Evolutionary conservation across 1,140 invertebrate species (phyloP).

Genomic region (Tenebrio molitor): DNA sequence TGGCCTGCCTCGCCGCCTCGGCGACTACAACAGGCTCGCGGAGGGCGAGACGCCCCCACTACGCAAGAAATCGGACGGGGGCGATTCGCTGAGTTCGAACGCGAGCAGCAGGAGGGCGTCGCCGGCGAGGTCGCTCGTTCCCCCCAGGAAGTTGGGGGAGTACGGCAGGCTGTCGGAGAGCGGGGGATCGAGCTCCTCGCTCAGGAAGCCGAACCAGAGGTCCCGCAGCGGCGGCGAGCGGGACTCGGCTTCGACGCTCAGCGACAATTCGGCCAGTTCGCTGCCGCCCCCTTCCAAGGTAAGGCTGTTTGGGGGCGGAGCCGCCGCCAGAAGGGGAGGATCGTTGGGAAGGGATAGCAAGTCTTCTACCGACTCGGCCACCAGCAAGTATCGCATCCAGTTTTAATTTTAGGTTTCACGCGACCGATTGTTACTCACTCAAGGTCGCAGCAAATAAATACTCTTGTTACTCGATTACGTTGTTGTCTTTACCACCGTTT

Average conservation of each 20-base stretch:
- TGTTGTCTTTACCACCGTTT: slow-evolving; percentile 1
- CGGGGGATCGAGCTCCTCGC: slow-evolving; percentile 65
- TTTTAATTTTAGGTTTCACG: slow-evolving; percentile 66
- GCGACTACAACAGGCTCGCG: slow-evolving; percentile 71
- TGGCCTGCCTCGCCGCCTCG: slow-evolving; percentile 68
- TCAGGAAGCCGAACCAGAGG: slow-evolving; percentile 67
- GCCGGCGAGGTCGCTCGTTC: slow-evolving; percentile 75
- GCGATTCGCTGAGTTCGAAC: slow-evolving; percentile 64
- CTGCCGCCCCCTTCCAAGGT: slow-evolving; percentile 74
- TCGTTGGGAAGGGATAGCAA: slow-evolving; percentile 71
- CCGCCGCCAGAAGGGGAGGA: slow-evolving; percentile 68
- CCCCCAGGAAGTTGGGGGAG: slow-evolving; percentile 70
- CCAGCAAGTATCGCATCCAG: slow-evolving; percentile 78
- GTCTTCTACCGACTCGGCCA: slow-evolving; percentile 66
- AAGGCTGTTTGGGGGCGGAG: slow-evolving; percentile 69
- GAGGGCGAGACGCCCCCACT: slow-evolving; percentile 51
- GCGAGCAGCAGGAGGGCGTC: slow-evolving; percentile 66
- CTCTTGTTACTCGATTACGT: no score
- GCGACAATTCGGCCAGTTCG: slow-evolving; percentile 71
- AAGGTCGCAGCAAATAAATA: slow-evolving; percentile 2
- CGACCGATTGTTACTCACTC: not conserved
- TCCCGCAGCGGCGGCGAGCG: slow-evolving; percentile 67
- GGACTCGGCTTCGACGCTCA: slow-evolving; percentile 71
- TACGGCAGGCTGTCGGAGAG: slow-evolving; percentile 73
- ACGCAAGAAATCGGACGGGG: slow-evolving; percentile 64